phyloP scores from a whole-genome alignment of 2,797 vertebrate genomes.

The Sebastes glaucus region DNA sequence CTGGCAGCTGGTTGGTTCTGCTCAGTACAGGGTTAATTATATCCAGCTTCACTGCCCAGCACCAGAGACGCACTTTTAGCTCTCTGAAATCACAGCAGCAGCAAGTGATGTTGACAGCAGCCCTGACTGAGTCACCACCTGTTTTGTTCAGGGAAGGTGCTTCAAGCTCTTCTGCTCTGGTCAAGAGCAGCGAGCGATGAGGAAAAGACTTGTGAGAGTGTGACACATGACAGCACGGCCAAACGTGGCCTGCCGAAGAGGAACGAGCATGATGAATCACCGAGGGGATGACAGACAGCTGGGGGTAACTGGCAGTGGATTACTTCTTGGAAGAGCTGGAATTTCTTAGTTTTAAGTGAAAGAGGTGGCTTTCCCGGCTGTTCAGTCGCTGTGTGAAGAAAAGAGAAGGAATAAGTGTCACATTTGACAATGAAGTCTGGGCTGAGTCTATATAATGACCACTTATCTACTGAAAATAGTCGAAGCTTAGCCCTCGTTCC shows the following conservation, averaged over 20 bases:
- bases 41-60: slow-evolving; percentile 35
- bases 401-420: not conserved
- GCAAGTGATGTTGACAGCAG: slow-evolving; percentile 43
- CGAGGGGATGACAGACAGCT: not conserved
- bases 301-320: not conserved
- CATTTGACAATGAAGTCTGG: not conserved
- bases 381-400: not conserved
- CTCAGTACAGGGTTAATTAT: slow-evolving; percentile 58
- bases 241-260: slow-evolving; percentile 42
- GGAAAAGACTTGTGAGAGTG: slow-evolving; percentile 63
- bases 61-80: slow-evolving; percentile 42
- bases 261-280: slow-evolving; percentile 58
- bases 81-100: not conserved
- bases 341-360: slow-evolving; percentile 46
- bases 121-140: slow-evolving; percentile 70
- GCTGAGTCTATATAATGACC: not conserved
- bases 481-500: not conserved
- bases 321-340: slow-evolving; percentile 25
- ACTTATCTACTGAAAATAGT: not conserved
- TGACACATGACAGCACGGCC: slow-evolving; percentile 54
- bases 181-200: slow-evolving; percentile 37
- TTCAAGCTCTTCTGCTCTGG: slow-evolving; percentile 40
- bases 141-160: slow-evolving; percentile 37
- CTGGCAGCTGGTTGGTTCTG: slow-evolving; percentile 30
- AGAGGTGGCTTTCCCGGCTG: slow-evolving; percentile 4